phyloP scores from a whole-genome alignment of 2,888 invertebrate genomes.

The Clivina fossor region DNA sequence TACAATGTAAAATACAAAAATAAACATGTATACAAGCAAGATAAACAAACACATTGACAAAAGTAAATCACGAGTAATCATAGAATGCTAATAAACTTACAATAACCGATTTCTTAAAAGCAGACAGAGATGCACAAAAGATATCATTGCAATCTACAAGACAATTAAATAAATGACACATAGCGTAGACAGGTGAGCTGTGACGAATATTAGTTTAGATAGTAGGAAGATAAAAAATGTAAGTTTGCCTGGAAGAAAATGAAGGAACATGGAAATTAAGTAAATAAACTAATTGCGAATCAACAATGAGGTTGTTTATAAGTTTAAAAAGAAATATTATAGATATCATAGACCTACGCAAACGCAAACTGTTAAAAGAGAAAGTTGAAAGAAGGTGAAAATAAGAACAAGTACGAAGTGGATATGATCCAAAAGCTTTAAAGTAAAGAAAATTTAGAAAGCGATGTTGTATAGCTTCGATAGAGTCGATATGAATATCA shows the following conservation, averaged over 20 bases:
- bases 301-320: neutral
- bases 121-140: too few relatives aligned
- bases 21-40: too few relatives aligned
- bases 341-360: neutral
- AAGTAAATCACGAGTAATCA: too few relatives aligned
- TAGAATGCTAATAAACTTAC: too few relatives aligned
- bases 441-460: neutral
- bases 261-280: neutral
- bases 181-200: neutral
- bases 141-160: too few relatives aligned
- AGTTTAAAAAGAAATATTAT: neutral
- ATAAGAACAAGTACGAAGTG: neutral
- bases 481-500: neutral
- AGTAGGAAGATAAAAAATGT: neutral
- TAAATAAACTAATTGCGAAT: neutral
- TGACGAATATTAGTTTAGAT: neutral
- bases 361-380: neutral
- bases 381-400: neutral
- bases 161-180: neutral
- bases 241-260: neutral
- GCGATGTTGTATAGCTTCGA: neutral
- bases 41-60: too few relatives aligned
- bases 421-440: neutral
- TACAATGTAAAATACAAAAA: too few relatives aligned
- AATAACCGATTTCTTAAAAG: too few relatives aligned